Percentiles rank a stretch among this genome's conserved stretches.
Evolutionary conservation across 2,888 invertebrate species (phyloP).

Genomic region (Drosophila mimetica): DNA sequence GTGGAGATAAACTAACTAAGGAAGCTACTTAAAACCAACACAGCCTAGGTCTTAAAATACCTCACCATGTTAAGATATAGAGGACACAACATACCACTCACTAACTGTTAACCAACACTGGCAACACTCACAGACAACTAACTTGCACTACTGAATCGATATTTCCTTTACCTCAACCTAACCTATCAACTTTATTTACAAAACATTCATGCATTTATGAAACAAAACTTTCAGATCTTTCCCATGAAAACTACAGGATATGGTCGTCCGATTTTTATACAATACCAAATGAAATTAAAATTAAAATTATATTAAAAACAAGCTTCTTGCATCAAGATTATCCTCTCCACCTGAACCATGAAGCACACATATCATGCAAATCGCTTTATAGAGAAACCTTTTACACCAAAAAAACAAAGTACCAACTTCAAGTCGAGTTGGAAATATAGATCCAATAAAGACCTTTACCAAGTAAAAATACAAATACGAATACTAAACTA

Average conservation of each 20-base stretch:
- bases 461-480: slow-evolving; percentile 16
- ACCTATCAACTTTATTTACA: slow-evolving; percentile 1
- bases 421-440: neutral
- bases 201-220: neutral
- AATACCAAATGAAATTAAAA: too few species aligned
- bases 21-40: slow-evolving; percentile 22
- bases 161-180: slow-evolving; percentile 10
- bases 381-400: slow-evolving; percentile 42
- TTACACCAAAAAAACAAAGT: slow-evolving; percentile 27
- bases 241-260: neutral
- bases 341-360: slow-evolving; percentile 6
- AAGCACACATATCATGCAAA: slow-evolving; percentile 47
- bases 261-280: slow-evolving; percentile 1
- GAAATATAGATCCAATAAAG: slow-evolving; percentile 6
- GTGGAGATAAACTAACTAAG: slow-evolving; percentile 19
- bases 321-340: neutral
- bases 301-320: neutral
- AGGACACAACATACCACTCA: slow-evolving; percentile 14
- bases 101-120: slow-evolving; percentile 24
- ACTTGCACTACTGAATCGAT: slow-evolving; percentile 21
- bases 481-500: slow-evolving; percentile 51
- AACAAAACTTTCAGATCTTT: neutral
- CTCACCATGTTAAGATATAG: slow-evolving; percentile 29
- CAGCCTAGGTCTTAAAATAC: slow-evolving; percentile 37
- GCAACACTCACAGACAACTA: slow-evolving; percentile 7